Evolutionary conservation across 2,888 invertebrate species (phyloP), one percentile per base, ranked within the genome.

Genomic region (Helicoverpa assulta): DNA sequence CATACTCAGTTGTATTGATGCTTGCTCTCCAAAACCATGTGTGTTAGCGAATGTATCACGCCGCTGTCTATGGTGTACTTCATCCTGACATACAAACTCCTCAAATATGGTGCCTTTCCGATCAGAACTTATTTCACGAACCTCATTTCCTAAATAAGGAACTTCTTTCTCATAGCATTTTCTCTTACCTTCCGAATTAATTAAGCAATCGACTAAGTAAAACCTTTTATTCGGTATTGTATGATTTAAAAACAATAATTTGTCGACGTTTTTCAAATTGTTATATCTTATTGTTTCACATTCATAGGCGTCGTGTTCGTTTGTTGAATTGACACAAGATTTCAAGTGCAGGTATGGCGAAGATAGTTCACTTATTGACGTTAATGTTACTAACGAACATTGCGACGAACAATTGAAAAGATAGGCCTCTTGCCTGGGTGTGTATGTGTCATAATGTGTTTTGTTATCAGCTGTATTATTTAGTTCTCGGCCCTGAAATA

Each of bases 71-170:
- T 4, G 4, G 4, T 26, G 4, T 12, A 1, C 12, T 4, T 47
- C 47, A n/a, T 47, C 47, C n/a, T 47, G n/a, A n/a, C 47, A 47
- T 47, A 47, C n/a, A n/a, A 47, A 47, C 47, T 47, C 47, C 16
- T 47, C n/a, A 6, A 47, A 47, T n/a, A 0, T 47, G 47, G 12
- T 40, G 14, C 14, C 14, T 4, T 40, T 40, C 4, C 14, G 3
- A 14, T 40, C 4, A 1, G 14, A 40, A 12, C 40, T 40, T 40
- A 14, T 26, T 26, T 26, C 26, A 26, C 26, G 26, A 26, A 26
- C 40, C 10, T 40, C 12, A 40, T 14, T 40, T 10, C 14, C 14
- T 40, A 14, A 12, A 40, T 40, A 14, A 4, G 33, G 33, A 1
- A 14, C 14, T 40, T 47, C 47, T 47, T 47, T n/a, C n/a, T n/a